Base-by-base conservation (phyloP, 92 coral and sea anemone genomes). In the Phenganax stokvisi region DNA sequence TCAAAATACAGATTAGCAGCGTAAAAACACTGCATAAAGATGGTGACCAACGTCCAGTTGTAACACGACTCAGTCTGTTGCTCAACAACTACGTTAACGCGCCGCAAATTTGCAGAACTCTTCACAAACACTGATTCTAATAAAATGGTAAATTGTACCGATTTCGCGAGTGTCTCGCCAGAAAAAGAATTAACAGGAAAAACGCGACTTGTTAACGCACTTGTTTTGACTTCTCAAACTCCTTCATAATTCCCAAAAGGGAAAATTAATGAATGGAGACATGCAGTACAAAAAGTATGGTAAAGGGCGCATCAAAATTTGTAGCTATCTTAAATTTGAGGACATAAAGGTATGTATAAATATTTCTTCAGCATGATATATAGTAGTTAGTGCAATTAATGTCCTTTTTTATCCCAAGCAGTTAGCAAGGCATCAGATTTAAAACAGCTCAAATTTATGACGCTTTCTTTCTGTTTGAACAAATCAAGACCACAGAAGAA, bases 21-120 rank as follows among this genome's bases (percentile, higher is more conserved):
- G 5, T 37, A 30, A 28, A 53, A 53, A 53, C 31, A 13, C 25
- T 61, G 30, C 31, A 64, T 28, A 64, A 64, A 12, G 16, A 68
- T 68, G 70, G 7, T 28, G 73, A 68, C 73, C 73, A 68, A 68
- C 73, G 73, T 10, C n/a, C 29, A 30, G 73, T 68, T 68, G 73
- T 68, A 68, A 68, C 73, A 68, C 73, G 16, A 30, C 47, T 68
- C 47, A 64, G 70, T 20, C 47, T 37, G 47, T 68, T 68, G 52
- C 15, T 68, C n/a, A 68, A 30, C 1, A 68, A 68, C 29, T 37
- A 68, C 73, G 54, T 68, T 68, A 68, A 28, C 73, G 47, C 73
- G 54, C 73, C 16, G 73, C 73, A 7, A n/a, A 29, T 37, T 68
- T 7, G 13, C 53, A 68, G 17, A 68, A 68, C 12, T 68, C 15